Base-by-base conservation (phyloP, 2,888 invertebrate genomes). In the Sisyra terminalis region DNA sequence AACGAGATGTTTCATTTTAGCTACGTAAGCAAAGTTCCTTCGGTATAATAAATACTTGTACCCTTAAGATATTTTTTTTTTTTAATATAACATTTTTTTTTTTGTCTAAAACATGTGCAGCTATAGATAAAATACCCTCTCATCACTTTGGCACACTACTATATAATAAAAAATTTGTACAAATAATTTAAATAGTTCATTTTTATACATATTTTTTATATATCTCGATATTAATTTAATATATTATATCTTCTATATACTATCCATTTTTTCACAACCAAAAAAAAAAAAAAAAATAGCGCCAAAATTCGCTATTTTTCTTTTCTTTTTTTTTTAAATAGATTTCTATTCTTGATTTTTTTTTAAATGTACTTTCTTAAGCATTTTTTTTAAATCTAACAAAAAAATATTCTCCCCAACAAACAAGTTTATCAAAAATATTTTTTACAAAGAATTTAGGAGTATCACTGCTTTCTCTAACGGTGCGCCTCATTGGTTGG, bases 381-480 rank as follows among this genome's bases (percentile, higher is more conserved):
- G n/a, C n/a, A n/a, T 24, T 24, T 24, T 7, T 24, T 24, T 24
- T 63, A 64, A 65, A 63, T 64, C 62, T 66, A 66, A 66, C 65
- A 66, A 66, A 66, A n/a, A 65, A 65, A 64, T 63, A 63, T 64
- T 62, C 63, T 63, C 63, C 64, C 63, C 65, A 63, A 70, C 70
- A 71, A 71, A 63, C 61, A 70, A 71, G 68, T 66, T 70, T 73
- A 72, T 72, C 71, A 73, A 72, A 72, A 72, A 72, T 73, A 72
- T 68, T 66, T 65, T 66, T 65, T 64, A 61, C 60, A 60, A 50
- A 47, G 40, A 43, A 44, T 49, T 52, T 53, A 42, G 53, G 51
- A 50, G 47, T 46, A 42, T 45, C 46, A 46, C 50, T 50, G 50
- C 37, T 37, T 18, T 18, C 17, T 11, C n/a, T 10, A 17, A 13